Evolutionary conservation across 2,888 invertebrate species (phyloP).

Genomic region (Shargacucullia verbasci): DNA sequence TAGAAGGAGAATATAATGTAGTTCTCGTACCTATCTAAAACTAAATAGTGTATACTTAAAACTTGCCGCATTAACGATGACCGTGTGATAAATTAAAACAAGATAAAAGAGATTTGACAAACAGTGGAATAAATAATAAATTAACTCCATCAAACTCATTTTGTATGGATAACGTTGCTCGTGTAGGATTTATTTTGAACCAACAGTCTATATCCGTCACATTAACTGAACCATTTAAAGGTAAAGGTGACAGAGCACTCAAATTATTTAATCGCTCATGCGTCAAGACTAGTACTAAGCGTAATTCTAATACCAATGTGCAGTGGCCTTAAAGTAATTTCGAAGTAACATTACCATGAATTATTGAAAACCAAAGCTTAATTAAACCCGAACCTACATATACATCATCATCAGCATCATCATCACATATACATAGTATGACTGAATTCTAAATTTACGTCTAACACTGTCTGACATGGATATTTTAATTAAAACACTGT

Average conservation of each 20-base stretch:
- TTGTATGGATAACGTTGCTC: background rate
- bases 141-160: too few species aligned
- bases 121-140: too few species aligned
- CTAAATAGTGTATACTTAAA: too few species aligned
- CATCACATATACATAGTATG: conserved; percentile 3
- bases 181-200: background rate
- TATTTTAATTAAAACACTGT: conserved; percentile 37
- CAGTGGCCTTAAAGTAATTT: conserved; percentile 36
- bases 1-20: too few species aligned
- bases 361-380: conserved; percentile 47
- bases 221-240: background rate
- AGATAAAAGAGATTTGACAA: too few species aligned
- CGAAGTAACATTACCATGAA: conserved; percentile 41
- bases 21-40: too few species aligned
- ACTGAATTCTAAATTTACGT: conserved; percentile 30
- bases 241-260: conserved; percentile 10
- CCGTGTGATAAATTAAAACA: too few species aligned
- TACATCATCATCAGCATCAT: too few species aligned
- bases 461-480: conserved; percentile 26
- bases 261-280: conserved; percentile 24
- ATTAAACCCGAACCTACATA: conserved; percentile 52
- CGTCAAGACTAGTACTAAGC: conserved; percentile 22
- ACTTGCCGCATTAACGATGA: too few species aligned
- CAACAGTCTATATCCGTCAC: background rate
- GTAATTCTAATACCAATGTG: conserved; percentile 9